Evolutionary conservation across 1,140 invertebrate genomes (phyloP).

Genomic region (Caenorhabditis inopinata): DNA sequence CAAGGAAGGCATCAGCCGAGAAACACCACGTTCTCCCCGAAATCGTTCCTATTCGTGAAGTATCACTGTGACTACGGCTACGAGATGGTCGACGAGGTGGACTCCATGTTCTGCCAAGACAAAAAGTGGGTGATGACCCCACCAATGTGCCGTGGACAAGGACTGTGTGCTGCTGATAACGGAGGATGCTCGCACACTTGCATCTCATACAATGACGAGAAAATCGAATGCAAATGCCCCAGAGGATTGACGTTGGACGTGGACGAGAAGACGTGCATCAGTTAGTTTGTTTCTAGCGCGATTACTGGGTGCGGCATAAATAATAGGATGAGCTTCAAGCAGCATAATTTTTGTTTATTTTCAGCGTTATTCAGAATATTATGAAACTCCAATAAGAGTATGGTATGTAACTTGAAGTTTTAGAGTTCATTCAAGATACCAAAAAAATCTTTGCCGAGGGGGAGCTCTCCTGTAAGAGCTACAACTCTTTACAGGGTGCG

Average conservation of each 20-base stretch:
- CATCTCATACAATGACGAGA: conserved; percentile 58
- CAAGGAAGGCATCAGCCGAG: conserved; percentile 58
- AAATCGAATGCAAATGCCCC: conserved; percentile 63
- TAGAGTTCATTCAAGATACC: no score
- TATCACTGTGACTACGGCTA: conserved; percentile 64
- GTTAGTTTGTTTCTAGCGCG: conserved; percentile 51
- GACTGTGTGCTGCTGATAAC: conserved; percentile 60
- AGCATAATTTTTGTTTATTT: no score
- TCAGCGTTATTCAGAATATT: no score
- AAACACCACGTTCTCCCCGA: conserved; percentile 54
- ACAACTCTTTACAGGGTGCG: no score
- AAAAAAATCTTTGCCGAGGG: no score
- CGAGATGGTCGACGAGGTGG: conserved; percentile 64
- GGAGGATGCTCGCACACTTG: conserved; percentile 65
- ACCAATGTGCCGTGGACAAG: conserved; percentile 62
- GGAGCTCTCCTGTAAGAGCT: no score
- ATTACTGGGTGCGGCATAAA: no score
- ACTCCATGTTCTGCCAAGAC: conserved; percentile 63
- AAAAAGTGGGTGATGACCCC: conserved; percentile 61
- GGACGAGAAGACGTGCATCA: conserved; percentile 62
- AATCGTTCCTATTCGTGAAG: conserved; percentile 63
- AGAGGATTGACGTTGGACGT: conserved; percentile 59
- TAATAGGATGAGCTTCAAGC: no score
- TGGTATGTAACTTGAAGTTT: no score
- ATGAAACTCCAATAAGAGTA: no score